A percentile compares a stretch with the other conserved stretches of the same genome.
These are phyloP conservation scores for Turdus rufiventris DNA, from an alignment of 2,113 vertebrate genomes.

Conservation along the genomic window DNA sequence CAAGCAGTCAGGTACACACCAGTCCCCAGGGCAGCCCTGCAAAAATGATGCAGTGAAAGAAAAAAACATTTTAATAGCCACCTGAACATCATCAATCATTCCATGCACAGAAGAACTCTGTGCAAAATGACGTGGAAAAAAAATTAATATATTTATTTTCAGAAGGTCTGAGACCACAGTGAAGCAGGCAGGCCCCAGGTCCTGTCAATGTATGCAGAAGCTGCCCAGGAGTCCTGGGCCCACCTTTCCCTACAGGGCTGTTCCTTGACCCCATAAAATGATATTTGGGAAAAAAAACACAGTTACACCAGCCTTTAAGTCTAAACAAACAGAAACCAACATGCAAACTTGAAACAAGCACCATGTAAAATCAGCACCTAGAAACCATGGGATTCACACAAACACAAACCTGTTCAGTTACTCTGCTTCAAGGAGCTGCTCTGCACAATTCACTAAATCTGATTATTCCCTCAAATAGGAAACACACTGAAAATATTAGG, in stretches of 20 bases:
- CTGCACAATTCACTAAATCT: not conserved
- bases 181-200: not conserved
- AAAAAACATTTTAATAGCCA: not conserved
- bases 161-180: not conserved
- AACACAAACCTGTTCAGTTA: not conserved
- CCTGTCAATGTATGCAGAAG: rapidly evolving
- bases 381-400: not conserved
- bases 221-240: not conserved
- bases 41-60: not conserved
- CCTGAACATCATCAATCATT: not conserved
- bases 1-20: not conserved
- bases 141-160: not conserved
- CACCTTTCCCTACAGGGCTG: not conserved
- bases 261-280: not conserved
- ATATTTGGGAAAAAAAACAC: not conserved
- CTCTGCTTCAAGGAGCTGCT: not conserved
- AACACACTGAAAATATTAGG: not conserved
- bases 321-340: not conserved
- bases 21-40: not conserved
- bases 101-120: not conserved
- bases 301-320: not conserved
- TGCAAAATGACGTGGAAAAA: not conserved
- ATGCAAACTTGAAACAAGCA: not conserved
- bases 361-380: not conserved
- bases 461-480: not conserved